phyloP scores from a whole-genome alignment of 2,113 vertebrate genomes.

The Promerops cafer region DNA sequence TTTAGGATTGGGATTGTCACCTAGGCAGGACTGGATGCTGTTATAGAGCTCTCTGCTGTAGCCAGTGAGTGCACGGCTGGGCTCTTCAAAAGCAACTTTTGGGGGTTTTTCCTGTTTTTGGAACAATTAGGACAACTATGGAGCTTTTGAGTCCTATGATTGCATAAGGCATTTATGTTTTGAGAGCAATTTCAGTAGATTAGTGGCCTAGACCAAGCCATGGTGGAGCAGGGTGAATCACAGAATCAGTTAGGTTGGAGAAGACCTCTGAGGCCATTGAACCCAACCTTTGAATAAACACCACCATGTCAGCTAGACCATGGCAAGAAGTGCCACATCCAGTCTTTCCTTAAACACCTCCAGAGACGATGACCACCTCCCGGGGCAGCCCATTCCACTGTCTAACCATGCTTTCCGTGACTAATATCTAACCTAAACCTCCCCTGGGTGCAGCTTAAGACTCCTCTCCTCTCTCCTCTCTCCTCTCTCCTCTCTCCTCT shows the following conservation, averaged over 20 bases:
- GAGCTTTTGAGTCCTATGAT: neutral
- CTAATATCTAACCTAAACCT: neutral
- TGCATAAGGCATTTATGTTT: neutral
- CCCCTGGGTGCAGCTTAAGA: neutral
- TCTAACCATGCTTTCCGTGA: neutral
- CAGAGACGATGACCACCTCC: neutral
- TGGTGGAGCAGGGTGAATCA: neutral
- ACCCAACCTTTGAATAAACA: neutral
- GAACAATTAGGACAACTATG: neutral
- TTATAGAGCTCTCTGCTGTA: rapidly evolving
- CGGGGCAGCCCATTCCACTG: neutral
- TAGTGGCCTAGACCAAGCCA: neutral
- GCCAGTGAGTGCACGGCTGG: neutral
- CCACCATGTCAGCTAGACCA: neutral
- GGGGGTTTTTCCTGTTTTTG: neutral
- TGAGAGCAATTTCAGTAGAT: neutral
- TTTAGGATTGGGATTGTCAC: too few relatives aligned
- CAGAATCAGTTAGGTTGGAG: neutral
- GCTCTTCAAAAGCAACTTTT: rapidly evolving
- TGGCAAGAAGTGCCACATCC: neutral
- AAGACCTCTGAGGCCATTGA: neutral
- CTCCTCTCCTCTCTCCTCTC: too few relatives aligned
- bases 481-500: too few relatives aligned
- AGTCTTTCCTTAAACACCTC: neutral
- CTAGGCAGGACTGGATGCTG: neutral